Evolutionary conservation across 2,113 vertebrate genomes (phyloP).

Genomic region (Etia nguti): DNA sequence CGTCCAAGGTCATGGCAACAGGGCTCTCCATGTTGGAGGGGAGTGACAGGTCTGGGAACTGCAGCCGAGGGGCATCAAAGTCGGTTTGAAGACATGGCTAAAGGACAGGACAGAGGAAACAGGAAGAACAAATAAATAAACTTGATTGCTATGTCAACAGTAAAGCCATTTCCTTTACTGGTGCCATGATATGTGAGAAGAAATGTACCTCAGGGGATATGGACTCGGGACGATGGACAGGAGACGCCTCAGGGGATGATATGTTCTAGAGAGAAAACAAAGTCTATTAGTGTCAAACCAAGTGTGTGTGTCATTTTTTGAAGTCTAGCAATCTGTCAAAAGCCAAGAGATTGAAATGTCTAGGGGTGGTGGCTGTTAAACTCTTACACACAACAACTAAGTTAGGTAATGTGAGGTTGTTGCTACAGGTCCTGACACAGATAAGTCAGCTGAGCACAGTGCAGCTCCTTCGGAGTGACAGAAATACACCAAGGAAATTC

Average conservation of each 20-base stretch:
- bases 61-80: conserved; percentile 74
- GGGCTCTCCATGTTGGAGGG: conserved; percentile 80
- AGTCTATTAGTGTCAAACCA: not conserved
- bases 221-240: conserved; percentile 87
- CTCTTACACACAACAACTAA: not conserved
- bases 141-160: not conserved
- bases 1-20: conserved; percentile 70
- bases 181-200: not conserved
- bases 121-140: not conserved
- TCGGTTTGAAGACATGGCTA: conserved; percentile 87
- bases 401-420: not conserved
- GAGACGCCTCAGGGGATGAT: conserved; percentile 92
- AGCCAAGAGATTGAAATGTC: not conserved
- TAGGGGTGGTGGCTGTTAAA: not conserved
- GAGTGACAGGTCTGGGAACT: conserved; percentile 79
- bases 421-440: not conserved
- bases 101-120: not conserved
- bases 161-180: not conserved
- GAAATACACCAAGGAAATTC: not conserved
- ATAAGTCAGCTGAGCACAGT: not conserved
- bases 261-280: conserved; percentile 82
- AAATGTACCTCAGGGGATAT: conserved; percentile 90
- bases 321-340: not conserved
- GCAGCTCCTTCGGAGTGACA: not conserved
- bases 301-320: fast-evolving